Evolutionary conservation across 2,113 vertebrate genomes (phyloP), one percentile per base, ranked within the genome.

Genomic region (Emydura subglobosa): DNA sequence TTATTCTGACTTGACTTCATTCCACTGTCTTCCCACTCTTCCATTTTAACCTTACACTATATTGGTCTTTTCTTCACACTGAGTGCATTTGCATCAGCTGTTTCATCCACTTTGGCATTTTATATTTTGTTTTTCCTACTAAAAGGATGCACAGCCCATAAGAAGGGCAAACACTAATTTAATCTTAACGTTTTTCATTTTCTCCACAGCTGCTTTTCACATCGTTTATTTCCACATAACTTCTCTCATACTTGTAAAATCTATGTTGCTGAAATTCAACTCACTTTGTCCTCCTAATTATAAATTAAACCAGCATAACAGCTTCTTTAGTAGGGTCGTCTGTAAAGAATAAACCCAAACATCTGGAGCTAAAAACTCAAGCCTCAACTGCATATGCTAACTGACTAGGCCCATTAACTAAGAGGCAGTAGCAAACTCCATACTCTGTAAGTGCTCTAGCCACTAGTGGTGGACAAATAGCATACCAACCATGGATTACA

Each of bases 131-230:
- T 53, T 57, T 47, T 74, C 13, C 27, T 22, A 1, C 74, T 80
- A 22, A 16, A 51, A 79, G 31, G 86, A 86, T 0, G 0, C 2
- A 3, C 0, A 13, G 5, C 1, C 50, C 51, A 19, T 1, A 44
- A 83, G 83, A 91, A 42, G 2, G 7, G 3, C 29, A 83, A 76
- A 78, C 5, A 17, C 16, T 10, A 83, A 57, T 13, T 4, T 39
- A 61, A 80, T 19, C 31, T 81, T 68, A 61, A 53, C 12, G 44
- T 57, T 4, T 39, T 55, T 6, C 10, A 42, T n/a, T 29, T 85
- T 4, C 5, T 25, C 25, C 10, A 44, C 74, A 78, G 25, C 1
- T 5, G 2, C 8, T 34, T n/a, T 39, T 29, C 42, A 78, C 39
- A 27, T 24, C 42, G 10, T 39, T 72, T 12, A 39, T n/a, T 65